Percentiles rank a stretch among this genome's conserved stretches.
These are phyloP conservation scores for Brachycybe producta DNA, from an alignment of 2,888 invertebrate genomes.

Conservation along the genomic window DNA sequence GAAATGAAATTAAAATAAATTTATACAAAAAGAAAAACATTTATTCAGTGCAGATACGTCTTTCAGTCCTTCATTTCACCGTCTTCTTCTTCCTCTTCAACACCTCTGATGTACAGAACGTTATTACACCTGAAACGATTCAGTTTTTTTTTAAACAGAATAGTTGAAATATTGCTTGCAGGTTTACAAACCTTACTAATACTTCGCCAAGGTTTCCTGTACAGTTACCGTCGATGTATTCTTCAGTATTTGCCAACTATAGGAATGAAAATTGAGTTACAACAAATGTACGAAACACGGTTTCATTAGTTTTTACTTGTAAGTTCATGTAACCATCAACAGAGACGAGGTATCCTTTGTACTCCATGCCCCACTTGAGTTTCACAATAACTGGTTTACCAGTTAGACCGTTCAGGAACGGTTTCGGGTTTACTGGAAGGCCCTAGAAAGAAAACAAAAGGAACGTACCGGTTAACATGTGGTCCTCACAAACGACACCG, in stretches of 20 bases:
- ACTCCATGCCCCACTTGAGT: conserved; percentile 99
- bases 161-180: no score
- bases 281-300: neutral
- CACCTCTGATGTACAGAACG: conserved; percentile 84
- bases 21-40: no score
- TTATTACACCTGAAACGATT: conserved; percentile 69
- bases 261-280: conserved; percentile 21
- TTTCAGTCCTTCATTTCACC: conserved; percentile 80
- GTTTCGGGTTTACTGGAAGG: conserved; percentile 98
- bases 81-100: conserved; percentile 93
- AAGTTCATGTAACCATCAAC: conserved; percentile 99
- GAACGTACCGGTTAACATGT: no score
- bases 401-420: conserved; percentile 92
- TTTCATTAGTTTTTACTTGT: conserved; percentile 38
- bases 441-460: conserved; percentile 33
- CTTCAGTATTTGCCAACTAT: conserved; percentile 93
- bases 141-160: no score
- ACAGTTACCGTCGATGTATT: conserved; percentile 80
- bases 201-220: conserved; percentile 96
- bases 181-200: conserved; percentile 56
- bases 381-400: conserved; percentile 97
- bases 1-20: no score
- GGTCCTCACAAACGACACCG: no score
- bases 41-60: no score
- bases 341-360: conserved; percentile 94